A percentile compares a stretch with the other conserved stretches of the same genome.
Conservation (phyloP, 2,888 invertebrate species). For the Anthophora plumipes region DNA sequence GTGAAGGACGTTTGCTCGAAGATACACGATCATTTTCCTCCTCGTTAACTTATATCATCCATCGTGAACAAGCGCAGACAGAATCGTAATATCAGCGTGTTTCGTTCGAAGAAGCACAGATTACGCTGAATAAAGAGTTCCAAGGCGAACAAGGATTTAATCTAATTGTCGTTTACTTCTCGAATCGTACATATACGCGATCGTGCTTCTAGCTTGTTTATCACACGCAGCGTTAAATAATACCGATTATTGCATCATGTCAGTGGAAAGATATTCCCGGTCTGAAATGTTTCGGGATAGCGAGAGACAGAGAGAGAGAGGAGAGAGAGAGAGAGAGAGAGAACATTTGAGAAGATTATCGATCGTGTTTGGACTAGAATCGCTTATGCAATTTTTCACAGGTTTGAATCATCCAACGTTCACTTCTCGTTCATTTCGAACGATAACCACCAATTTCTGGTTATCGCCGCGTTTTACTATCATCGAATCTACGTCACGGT, state of each 20-base stretch:
- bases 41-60: background rate
- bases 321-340: too few species aligned
- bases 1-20: background rate
- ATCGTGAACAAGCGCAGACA: background rate
- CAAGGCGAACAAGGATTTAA: constrained; percentile 11
- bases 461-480: constrained; percentile 38
- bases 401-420: background rate
- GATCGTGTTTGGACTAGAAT: background rate
- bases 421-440: background rate
- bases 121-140: background rate
- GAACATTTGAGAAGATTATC: background rate
- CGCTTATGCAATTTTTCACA: background rate
- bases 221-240: constrained; percentile 5
- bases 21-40: background rate
- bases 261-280: background rate
- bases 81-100: background rate
- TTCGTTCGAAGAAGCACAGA: background rate
- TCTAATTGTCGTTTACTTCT: background rate
- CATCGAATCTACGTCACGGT: constrained; percentile 21
- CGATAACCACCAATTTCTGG: background rate
- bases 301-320: too few species aligned
- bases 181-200: background rate
- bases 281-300: too few species aligned
- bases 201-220: background rate
- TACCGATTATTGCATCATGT: constrained; percentile 29